These are phyloP conservation scores for Drosophila subpulchrella DNA, from an alignment of 1,140 invertebrate genomes.

Conservation along the genomic window DNA sequence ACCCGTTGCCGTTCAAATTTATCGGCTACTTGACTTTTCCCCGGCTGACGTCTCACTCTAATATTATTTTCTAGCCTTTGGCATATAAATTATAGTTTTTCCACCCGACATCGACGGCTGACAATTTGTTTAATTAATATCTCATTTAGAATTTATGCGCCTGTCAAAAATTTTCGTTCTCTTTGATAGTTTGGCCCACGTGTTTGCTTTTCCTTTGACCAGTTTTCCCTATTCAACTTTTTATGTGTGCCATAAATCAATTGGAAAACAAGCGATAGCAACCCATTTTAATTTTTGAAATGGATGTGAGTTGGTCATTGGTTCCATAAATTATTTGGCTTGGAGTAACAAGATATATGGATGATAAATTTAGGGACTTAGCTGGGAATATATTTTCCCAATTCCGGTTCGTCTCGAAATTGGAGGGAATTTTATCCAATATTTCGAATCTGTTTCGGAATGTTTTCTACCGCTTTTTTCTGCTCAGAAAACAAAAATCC, in stretches of 20 bases:
- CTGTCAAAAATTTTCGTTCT: conserved; percentile 20
- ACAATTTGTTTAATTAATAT: conserved; percentile 60
- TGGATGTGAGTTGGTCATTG: conserved; percentile 11
- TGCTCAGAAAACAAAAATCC: conserved; percentile 54
- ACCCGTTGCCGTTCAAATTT: conserved; percentile 64
- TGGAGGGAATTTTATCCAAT: not conserved
- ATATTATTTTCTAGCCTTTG: conserved; percentile 17
- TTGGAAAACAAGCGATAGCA: conserved; percentile 38
- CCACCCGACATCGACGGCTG: conserved; percentile 36
- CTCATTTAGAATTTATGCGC: conserved; percentile 31
- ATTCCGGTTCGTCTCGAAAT: conserved; percentile 2
- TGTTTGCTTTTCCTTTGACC: conserved; percentile 30
- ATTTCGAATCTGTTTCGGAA: conserved; percentile 51
- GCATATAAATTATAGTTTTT: conserved; percentile 41
- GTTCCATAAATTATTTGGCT: conserved; percentile 16
- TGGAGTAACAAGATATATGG: not conserved
- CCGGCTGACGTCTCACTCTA: conserved; percentile 39
- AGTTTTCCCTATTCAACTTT: conserved; percentile 29
- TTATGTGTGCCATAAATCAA: conserved; percentile 65
- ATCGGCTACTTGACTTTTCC: conserved; percentile 67
- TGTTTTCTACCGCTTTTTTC: conserved; percentile 53
- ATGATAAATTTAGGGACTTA: not conserved
- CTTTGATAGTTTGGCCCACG: conserved; percentile 46
- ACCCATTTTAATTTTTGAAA: conserved; percentile 44
- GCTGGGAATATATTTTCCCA: not conserved